Evolutionary conservation across 2,113 vertebrate species (phyloP), one percentile per base, ranked within the genome.

Genomic region (Lontra canadensis): DNA sequence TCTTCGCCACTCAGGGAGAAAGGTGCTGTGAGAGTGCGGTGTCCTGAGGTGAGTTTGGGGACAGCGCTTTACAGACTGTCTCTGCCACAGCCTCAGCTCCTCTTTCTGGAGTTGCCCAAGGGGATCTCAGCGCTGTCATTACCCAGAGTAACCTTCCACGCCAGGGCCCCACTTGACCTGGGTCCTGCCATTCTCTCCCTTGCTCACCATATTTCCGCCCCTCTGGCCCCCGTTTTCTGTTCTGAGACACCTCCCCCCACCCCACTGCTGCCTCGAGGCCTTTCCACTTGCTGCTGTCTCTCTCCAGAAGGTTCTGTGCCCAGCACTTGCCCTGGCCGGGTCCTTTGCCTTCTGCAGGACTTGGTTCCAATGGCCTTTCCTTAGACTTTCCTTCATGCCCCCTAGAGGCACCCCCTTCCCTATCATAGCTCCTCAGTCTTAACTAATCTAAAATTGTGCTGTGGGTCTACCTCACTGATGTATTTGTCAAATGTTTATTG

Each of bases 401-500:
- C 83, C 57, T 39, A n/a, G 42, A 69, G 36, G 39, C 9, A 52
- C 8, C 18, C 42, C 26, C 73, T 80, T 95, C 67, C 15, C 59
- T 49, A 36, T 78, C 52, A 61, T 6, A 88, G 52, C 29, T 81
- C 26, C 34, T 10, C 23, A 55, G 80, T 65, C 67, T 73, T 95
- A 39, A 57, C 42, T 96, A 6, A 47, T 81, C 80, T 36, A 57
- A 93, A 90, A 69, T 73, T 74, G 67, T 59, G 61, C 29, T 83
- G 71, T 63, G 49, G 71, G 65, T 86, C 81, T 65, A 76, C 14
- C 65, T 76, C 67, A 82, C 79, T 94, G 7, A 17, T 59, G 6
- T 90, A 65, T 65, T 88, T 78, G 39, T 87, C 86, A 81, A 67
- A 26, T 84, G 47, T 55, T 96, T 89, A 65, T 76, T 81, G 52